Evolutionary conservation across 2,888 invertebrate species (phyloP).

Genomic region (Machimus rusticus): DNA sequence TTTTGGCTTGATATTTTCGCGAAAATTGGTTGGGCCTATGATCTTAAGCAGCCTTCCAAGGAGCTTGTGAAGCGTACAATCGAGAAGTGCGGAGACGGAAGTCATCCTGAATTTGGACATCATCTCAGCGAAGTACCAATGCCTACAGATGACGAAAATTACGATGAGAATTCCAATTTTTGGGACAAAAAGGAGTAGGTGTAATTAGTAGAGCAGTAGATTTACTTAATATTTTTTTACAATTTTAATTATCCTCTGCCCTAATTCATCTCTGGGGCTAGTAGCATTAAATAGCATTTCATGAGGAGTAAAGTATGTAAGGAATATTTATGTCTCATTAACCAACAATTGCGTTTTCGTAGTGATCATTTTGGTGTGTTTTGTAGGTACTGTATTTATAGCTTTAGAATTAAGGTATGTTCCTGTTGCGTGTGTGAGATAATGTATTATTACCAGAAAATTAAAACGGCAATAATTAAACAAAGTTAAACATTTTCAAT

Average conservation of each 20-base stretch:
- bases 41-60: slow-evolving; percentile 72
- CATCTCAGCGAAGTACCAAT: slow-evolving; percentile 47
- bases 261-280: neutral
- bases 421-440: neutral
- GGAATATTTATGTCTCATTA: slow-evolving; percentile 10
- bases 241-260: neutral
- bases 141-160: slow-evolving; percentile 42
- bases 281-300: neutral
- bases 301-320: neutral
- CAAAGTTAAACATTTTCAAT: neutral
- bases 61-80: slow-evolving; percentile 68
- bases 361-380: slow-evolving; percentile 21
- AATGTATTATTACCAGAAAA: neutral
- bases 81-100: slow-evolving; percentile 64
- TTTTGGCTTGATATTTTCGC: slow-evolving; percentile 74
- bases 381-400: slow-evolving; percentile 10
- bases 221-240: neutral
- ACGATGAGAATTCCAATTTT: slow-evolving; percentile 28
- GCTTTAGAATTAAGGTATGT: slow-evolving; percentile 2
- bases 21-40: slow-evolving; percentile 78
- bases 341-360: neutral
- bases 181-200: slow-evolving; percentile 2
- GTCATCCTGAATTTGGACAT: slow-evolving; percentile 53
- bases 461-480: neutral
- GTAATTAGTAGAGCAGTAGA: neutral